Evolutionary conservation across 2,888 invertebrate genomes (phyloP).

Genomic region (Sphinx pinastri): DNA sequence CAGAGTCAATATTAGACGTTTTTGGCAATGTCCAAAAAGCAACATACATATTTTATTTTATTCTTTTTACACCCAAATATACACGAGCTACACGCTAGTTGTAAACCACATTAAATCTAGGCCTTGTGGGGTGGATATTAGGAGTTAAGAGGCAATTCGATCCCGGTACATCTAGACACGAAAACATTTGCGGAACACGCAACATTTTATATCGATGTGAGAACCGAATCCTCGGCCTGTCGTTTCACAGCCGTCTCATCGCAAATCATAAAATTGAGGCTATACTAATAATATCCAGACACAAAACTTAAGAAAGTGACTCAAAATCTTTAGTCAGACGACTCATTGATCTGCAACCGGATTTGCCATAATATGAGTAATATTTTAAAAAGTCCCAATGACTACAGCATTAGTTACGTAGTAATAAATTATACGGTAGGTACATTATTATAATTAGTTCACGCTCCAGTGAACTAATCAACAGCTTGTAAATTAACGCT

Average conservation of each 20-base stretch:
- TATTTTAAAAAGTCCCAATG: background rate
- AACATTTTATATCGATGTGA: too few species aligned
- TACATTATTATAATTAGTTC: constrained; percentile 42
- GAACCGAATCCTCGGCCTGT: too few species aligned
- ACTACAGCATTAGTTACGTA: background rate
- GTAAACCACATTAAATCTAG: background rate
- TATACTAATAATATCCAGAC: too few species aligned
- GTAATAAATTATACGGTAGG: constrained; percentile 33
- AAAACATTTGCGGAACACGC: too few species aligned
- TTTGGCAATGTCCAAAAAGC: background rate
- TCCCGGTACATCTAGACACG: too few species aligned
- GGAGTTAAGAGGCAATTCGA: background rate
- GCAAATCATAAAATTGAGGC: too few species aligned
- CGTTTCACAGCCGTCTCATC: too few species aligned
- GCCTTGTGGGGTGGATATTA: background rate
- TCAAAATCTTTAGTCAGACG: background rate
- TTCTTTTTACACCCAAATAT: background rate
- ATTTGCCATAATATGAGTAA: too few species aligned
- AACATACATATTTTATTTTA: background rate
- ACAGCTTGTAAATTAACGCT: constrained; percentile 42
- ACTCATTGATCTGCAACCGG: background rate
- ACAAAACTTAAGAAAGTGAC: background rate
- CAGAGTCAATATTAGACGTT: background rate
- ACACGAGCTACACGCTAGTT: too few species aligned
- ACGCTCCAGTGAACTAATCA: constrained; percentile 42